phyloP scores from a whole-genome alignment of 2,113 vertebrate genomes.

The Climacteris rufus region DNA sequence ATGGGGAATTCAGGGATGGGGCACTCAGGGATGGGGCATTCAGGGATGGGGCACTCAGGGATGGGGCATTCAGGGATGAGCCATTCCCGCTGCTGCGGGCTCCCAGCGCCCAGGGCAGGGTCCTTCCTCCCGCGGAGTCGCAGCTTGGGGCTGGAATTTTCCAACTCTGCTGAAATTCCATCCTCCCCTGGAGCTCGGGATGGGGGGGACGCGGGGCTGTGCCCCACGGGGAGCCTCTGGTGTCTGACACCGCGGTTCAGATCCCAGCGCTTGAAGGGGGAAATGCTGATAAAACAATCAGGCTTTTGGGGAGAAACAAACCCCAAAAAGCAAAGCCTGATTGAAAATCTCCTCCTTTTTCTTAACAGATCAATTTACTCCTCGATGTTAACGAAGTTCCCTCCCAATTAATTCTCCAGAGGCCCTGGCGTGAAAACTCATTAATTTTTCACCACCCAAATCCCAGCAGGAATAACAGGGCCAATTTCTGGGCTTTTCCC shows the following conservation, averaged over 20 bases:
- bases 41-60: background rate
- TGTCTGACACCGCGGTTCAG: background rate
- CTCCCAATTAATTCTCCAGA: conserved; percentile 7
- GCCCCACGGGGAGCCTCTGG: background rate
- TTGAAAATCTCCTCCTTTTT: background rate
- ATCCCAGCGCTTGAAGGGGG: background rate
- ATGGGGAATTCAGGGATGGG: no score
- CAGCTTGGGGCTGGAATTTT: background rate
- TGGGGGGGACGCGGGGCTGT: fast-evolving
- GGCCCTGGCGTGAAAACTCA: background rate
- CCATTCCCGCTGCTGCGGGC: fast-evolving
- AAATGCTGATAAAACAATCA: background rate
- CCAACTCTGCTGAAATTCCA: background rate
- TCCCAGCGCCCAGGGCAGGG: background rate
- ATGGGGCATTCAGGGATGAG: background rate
- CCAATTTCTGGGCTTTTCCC: background rate
- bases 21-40: background rate
- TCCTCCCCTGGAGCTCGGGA: background rate
- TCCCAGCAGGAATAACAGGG: background rate
- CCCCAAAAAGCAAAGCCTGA: background rate
- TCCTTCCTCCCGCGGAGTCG: background rate
- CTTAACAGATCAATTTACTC: background rate
- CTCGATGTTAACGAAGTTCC: background rate
- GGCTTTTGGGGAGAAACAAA: background rate
- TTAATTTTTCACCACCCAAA: background rate